Base-by-base conservation (phyloP, 2,113 vertebrate species). In the Sisor rabdophorus region DNA sequence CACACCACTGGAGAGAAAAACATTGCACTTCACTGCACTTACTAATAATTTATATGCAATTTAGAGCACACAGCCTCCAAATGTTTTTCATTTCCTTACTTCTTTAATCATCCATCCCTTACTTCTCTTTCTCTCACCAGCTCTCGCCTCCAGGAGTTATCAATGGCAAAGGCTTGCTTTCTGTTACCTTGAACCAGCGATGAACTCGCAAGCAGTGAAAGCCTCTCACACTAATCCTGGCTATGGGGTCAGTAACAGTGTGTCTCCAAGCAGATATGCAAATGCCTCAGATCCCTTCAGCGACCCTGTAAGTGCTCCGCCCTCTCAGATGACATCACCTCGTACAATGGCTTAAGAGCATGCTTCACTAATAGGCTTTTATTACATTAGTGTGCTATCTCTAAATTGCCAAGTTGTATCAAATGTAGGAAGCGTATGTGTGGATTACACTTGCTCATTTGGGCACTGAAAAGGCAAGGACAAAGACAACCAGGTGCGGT, bases 1-100 rank as follows among this genome's bases (percentile, higher is more conserved):
- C 81, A 86, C 71, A 84, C 84, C 84, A 89, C 85, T 80, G 83
- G 67, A 73, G 79, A 54, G 73, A 81, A 72, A 91, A 87, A 89
- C 82, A 83, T 74, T 83, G 87, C 78, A 7, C 89, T 90, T 89
- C 79, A 84, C 88, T 93, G 86, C 85, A 19, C 73, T 87, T 88
- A 90, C 93, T 89, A 92, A 93, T 94, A 91, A 93, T 93, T 93
- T 91, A 94, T 91, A 90, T 77, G 80, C 86, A 89, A 87, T 85
- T 81, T 87, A 81, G 86, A 88, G 81, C 0, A 75, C 59, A 71
- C 81, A 84, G 81, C 85, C 84, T 82, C 80, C 77, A 79, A 75
- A 58, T 88, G 86, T 85, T 88, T 86, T 90, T 50, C 58, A 56
- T 56, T 73, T 32, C 24, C 22, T 73, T 80, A 36, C 50, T 73